phyloP scores from a whole-genome alignment of 2,888 invertebrate species.

The Drosophila ezoana region DNA sequence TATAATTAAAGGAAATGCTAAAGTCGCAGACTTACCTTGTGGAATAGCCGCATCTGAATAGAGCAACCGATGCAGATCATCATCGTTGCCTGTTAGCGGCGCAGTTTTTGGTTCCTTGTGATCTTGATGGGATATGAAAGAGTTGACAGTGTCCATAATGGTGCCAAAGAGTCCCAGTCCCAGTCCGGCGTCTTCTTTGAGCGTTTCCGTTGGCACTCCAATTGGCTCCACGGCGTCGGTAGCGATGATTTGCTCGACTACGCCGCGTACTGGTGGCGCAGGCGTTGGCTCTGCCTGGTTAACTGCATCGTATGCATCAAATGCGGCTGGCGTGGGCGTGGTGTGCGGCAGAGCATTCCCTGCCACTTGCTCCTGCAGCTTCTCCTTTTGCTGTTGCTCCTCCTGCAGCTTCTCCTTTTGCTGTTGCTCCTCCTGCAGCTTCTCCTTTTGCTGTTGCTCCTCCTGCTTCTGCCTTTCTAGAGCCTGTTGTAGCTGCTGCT shows the following conservation, averaged over 20 bases:
- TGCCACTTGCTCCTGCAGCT: slow-evolving; percentile 2
- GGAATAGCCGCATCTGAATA: slow-evolving; percentile 51
- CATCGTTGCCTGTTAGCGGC: slow-evolving; percentile 38
- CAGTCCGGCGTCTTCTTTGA: slow-evolving; percentile 56
- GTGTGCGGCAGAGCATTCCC: slow-evolving; percentile 13
- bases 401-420: not conserved
- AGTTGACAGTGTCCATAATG: slow-evolving; percentile 82
- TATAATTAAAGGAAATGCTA: too few species aligned
- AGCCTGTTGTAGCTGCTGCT: slow-evolving; percentile 3
- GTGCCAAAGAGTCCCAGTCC: slow-evolving; percentile 82
- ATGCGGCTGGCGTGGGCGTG: slow-evolving; percentile 35
- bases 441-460: not conserved
- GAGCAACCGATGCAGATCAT: slow-evolving; percentile 77
- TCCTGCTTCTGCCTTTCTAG: not conserved
- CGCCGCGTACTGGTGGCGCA: slow-evolving; percentile 15
- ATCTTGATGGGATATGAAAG: slow-evolving; percentile 63
- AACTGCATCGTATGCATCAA: slow-evolving; percentile 33
- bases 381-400: slow-evolving; percentile 1
- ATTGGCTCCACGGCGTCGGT: slow-evolving; percentile 53
- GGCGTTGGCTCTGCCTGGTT: slow-evolving; percentile 46
- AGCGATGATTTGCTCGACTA: slow-evolving; percentile 6
- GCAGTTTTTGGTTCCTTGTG: slow-evolving; percentile 32
- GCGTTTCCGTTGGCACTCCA: slow-evolving; percentile 36
- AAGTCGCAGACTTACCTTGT: slow-evolving; percentile 14
- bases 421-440: not conserved